phyloP scores from a whole-genome alignment of 1,140 invertebrate species.

The Nasonia vitripennis region DNA sequence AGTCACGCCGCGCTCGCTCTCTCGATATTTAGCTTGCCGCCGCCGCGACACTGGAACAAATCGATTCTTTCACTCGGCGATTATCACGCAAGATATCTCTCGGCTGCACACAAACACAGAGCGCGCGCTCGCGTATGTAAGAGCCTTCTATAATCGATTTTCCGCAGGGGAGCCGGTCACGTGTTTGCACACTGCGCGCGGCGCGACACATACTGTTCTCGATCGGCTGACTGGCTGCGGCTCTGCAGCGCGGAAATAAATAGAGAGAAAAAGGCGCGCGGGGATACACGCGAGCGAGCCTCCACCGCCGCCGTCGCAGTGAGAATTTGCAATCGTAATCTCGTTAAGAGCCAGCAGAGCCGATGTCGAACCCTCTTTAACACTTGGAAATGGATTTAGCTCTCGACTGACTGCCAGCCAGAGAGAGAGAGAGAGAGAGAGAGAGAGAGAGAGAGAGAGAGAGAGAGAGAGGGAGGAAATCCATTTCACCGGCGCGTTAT shows the following conservation, averaged over 20 bases:
- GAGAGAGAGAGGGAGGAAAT: background rate
- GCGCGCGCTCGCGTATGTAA: background rate
- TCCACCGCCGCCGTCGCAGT: no score
- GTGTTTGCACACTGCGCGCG: background rate
- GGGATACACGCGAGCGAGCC: constrained; percentile 3
- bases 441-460: background rate
- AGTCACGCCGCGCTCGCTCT: constrained; percentile 20
- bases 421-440: background rate
- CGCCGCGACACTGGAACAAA: constrained; percentile 47
- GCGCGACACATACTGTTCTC: background rate
- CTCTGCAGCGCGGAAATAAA: background rate
- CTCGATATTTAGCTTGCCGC: constrained; percentile 30
- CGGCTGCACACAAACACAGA: background rate
- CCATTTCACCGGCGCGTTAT: background rate
- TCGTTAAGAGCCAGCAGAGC: background rate
- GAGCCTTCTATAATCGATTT: constrained; percentile 51
- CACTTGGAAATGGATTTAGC: background rate
- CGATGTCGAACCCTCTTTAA: constrained; percentile 12
- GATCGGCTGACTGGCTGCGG: background rate
- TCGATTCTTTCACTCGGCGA: constrained; percentile 50
- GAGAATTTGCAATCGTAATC: constrained; percentile 20
- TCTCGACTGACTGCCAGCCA: no score
- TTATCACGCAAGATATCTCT: constrained; percentile 41
- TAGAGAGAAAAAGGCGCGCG: background rate
- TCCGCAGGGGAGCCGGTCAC: constrained; percentile 4